phyloP scores from a whole-genome alignment of 2,888 invertebrate genomes.

The Calliopum simillimum region DNA sequence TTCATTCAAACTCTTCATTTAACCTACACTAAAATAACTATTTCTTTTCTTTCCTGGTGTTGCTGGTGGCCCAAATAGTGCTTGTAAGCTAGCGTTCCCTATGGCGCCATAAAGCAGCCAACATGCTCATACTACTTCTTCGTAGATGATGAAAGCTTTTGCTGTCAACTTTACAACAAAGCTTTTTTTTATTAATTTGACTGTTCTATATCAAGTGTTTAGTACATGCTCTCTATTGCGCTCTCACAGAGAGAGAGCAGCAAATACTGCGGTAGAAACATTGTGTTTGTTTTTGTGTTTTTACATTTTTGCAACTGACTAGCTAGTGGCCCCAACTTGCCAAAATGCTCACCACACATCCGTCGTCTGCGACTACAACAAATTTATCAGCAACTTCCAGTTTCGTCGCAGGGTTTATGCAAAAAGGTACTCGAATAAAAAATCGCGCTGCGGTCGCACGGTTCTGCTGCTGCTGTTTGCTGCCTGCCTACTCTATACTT shows the following conservation, averaged over 20 bases:
- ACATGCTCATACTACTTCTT: not conserved
- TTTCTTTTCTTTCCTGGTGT: not conserved
- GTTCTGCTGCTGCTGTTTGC: constrained; percentile 28
- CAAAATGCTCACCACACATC: constrained; percentile 34
- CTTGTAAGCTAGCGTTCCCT: not conserved
- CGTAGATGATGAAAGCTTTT: not conserved
- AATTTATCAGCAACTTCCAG: constrained; percentile 54
- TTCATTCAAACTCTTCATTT: not conserved
- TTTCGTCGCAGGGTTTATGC: constrained; percentile 64
- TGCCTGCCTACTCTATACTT: constrained; percentile 13
- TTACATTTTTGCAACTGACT: constrained; percentile 35
- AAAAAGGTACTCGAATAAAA: constrained; percentile 58
- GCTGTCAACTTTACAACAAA: constrained; percentile 20
- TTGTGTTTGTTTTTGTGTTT: constrained; percentile 33
- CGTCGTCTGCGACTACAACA: constrained; percentile 38
- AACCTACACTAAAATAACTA: not conserved
- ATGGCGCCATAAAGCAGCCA: not conserved
- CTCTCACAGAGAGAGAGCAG: constrained; percentile 22
- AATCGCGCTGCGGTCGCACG: constrained; percentile 30
- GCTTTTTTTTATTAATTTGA: constrained; percentile 34
- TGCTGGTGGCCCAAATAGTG: not conserved
- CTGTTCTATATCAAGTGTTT: no score
- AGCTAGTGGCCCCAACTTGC: not conserved
- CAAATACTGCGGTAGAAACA: constrained; percentile 33
- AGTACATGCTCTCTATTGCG: constrained; percentile 31